A percentile compares a stretch with the other conserved stretches of the same genome.
These are phyloP conservation scores for Protosalanx chinensis DNA, from an alignment of 2,797 vertebrate genomes.

Conservation along the genomic window DNA sequence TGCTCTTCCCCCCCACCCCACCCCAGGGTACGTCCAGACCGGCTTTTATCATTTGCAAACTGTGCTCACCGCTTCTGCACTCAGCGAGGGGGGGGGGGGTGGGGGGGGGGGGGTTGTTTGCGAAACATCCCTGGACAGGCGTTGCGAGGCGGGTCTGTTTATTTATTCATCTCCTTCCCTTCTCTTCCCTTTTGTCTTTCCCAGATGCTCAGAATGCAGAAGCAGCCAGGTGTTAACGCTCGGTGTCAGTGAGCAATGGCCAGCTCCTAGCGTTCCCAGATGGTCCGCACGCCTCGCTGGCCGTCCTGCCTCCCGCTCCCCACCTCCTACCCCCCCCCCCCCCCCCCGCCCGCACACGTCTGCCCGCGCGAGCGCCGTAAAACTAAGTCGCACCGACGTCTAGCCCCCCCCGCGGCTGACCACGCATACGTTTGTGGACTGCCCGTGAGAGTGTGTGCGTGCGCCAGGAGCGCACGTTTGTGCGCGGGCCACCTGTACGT, in stretches of 20 bases:
- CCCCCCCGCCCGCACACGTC: background rate
- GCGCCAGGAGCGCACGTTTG: background rate
- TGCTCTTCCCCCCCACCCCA: constrained; percentile 26
- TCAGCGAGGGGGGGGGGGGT: too few relatives aligned
- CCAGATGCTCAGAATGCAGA: constrained; percentile 30
- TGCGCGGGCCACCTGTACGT: background rate
- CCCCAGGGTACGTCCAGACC: constrained; percentile 42
- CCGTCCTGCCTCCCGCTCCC: constrained; percentile 4
- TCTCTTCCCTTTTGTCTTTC: background rate
- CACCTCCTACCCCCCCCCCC: too few relatives aligned
- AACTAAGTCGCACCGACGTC: too few relatives aligned
- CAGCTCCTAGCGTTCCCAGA: constrained; percentile 47
- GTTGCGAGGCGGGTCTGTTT: constrained; percentile 26
- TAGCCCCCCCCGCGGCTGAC: too few relatives aligned
- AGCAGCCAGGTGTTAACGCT: constrained; percentile 43
- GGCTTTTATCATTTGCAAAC: constrained; percentile 55
- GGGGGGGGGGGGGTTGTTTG: constrained; percentile 48
- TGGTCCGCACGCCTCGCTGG: constrained; percentile 42
- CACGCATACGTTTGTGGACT: too few relatives aligned
- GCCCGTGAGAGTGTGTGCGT: background rate
- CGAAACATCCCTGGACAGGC: constrained; percentile 39
- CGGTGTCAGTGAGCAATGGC: constrained; percentile 36
- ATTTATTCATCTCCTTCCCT: constrained; percentile 9
- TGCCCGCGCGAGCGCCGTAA: background rate
- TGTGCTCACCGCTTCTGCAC: constrained; percentile 48